phyloP scores from a whole-genome alignment of 92 coral and sea anemone genomes.

The Phenganax subtilis region DNA sequence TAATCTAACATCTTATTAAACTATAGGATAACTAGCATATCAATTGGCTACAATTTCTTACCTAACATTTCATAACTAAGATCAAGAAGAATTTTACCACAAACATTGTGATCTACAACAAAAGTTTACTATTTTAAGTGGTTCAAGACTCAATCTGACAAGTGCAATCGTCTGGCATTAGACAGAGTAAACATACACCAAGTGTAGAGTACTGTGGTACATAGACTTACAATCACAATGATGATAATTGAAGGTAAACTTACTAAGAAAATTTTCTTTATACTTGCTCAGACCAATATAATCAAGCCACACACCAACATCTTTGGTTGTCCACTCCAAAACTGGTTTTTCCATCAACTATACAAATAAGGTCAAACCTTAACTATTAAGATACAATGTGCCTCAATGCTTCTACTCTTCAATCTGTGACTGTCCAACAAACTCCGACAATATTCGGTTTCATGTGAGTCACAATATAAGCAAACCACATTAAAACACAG shows the following conservation, averaged over 20 bases:
- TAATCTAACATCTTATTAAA: neutral
- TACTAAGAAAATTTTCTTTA: conserved; percentile 53
- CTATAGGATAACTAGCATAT: neutral
- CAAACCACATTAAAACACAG: neutral
- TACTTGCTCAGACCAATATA: conserved; percentile 71
- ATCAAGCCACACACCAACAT: conserved; percentile 79
- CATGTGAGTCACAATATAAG: neutral
- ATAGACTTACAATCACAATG: neutral
- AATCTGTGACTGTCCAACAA: no score
- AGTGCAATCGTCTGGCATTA: neutral
- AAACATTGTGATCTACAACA: conserved; percentile 65
- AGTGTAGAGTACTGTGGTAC: neutral
- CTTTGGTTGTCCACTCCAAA: conserved; percentile 64
- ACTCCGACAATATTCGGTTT: no score
- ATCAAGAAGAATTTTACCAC: conserved; percentile 73
- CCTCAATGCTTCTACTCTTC: neutral
- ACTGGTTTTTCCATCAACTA: conserved; percentile 29
- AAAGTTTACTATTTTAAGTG: neutral
- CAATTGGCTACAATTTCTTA: conserved; percentile 14
- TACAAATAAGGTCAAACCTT: neutral
- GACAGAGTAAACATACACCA: neutral
- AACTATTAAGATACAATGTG: neutral
- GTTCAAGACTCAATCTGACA: no score
- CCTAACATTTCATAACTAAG: conserved; percentile 78
- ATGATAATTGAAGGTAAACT: neutral